These are phyloP conservation scores for Nebria ingens DNA, from an alignment of 1,140 invertebrate genomes.

Conservation along the genomic window DNA sequence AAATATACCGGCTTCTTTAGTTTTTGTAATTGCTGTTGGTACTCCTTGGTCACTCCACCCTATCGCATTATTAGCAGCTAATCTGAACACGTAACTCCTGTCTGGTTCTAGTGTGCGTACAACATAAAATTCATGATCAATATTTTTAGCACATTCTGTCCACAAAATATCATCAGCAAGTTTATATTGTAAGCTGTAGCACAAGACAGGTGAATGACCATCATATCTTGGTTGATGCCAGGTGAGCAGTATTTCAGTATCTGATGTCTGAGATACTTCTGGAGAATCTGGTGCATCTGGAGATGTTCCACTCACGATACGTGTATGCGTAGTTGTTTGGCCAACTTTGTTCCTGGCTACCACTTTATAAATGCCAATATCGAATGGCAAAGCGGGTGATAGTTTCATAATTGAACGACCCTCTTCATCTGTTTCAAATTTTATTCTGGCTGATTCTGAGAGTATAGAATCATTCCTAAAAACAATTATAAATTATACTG, in stretches of 20 bases:
- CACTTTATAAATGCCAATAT: slow-evolving; percentile 90
- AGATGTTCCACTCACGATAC: slow-evolving; percentile 55
- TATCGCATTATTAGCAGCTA: slow-evolving; percentile 82
- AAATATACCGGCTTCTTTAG: slow-evolving; percentile 44
- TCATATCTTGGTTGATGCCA: slow-evolving; percentile 82
- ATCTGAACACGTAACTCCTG: slow-evolving; percentile 77
- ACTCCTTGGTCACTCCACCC: slow-evolving; percentile 84
- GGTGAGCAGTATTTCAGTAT: slow-evolving; percentile 73
- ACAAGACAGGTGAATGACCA: slow-evolving; percentile 72
- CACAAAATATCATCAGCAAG: slow-evolving; percentile 67
- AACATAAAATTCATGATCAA: slow-evolving; percentile 88
- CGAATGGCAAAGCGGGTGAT: slow-evolving; percentile 62
- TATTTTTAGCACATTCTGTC: slow-evolving; percentile 76
- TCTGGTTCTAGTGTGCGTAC: slow-evolving; percentile 65
- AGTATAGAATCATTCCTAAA: slow-evolving; percentile 71
- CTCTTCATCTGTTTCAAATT: slow-evolving; percentile 60
- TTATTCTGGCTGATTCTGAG: slow-evolving; percentile 65
- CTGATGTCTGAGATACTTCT: slow-evolving; percentile 68
- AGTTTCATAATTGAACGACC: slow-evolving; percentile 70
- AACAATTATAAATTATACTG: not conserved
- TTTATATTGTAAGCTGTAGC: slow-evolving; percentile 77
- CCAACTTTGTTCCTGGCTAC: slow-evolving; percentile 81
- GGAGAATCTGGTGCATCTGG: slow-evolving; percentile 82
- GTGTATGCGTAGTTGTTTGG: slow-evolving; percentile 61
- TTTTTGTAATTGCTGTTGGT: slow-evolving; percentile 57